Conservation (phyloP, 1,140 invertebrate genomes). For the Tetramorium alpestre region DNA sequence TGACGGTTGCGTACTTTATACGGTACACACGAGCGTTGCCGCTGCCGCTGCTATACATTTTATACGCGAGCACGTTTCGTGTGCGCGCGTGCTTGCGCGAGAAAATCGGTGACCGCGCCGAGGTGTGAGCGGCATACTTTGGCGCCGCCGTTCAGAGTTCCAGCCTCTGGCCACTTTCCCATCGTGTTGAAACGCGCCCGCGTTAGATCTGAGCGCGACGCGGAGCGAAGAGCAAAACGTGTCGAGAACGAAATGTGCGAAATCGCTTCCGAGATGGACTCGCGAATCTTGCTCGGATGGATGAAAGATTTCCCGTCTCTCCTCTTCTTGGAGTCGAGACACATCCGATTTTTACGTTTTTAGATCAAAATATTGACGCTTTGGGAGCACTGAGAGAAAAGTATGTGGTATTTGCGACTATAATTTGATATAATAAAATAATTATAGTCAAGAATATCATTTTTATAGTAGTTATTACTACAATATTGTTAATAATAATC, state of each 20-base stretch:
- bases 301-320: constrained; percentile 17
- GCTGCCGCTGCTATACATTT: neutral
- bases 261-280: constrained; percentile 47
- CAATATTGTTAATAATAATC: no score
- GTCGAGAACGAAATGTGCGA: neutral
- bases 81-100: neutral
- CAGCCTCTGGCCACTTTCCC: constrained; percentile 54
- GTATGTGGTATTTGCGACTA: no score
- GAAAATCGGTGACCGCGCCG: constrained; percentile 58
- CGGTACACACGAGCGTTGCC: neutral
- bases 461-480: no score
- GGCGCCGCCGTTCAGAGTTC: constrained; percentile 3
- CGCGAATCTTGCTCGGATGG: neutral
- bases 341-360: neutral
- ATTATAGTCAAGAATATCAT: no score
- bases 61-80: neutral
- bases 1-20: neutral
- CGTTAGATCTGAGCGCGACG: neutral
- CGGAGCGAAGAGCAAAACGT: constrained; percentile 29
- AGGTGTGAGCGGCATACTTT: constrained; percentile 57
- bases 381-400: neutral
- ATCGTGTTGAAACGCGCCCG: neutral
- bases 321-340: neutral
- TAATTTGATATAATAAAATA: no score
- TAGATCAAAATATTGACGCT: neutral